Evolutionary conservation across 2,797 vertebrate species (phyloP).

Genomic region (Odontamblyopus lacepedii): DNA sequence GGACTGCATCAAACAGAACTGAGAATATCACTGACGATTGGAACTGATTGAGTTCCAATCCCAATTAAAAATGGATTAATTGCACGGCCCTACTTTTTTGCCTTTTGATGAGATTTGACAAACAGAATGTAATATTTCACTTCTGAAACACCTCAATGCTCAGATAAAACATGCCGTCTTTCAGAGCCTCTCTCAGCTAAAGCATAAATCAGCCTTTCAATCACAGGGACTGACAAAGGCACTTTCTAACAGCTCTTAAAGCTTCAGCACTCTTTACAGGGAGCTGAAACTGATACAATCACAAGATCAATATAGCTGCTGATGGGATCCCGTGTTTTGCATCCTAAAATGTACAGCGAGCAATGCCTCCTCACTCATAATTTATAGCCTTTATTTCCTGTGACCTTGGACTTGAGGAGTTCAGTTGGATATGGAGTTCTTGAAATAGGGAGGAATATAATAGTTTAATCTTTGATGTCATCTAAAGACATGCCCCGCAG

Average conservation of each 20-base stretch:
- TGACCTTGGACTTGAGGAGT: constrained; percentile 57
- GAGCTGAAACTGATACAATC: constrained; percentile 12
- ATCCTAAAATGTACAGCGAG: constrained; percentile 9
- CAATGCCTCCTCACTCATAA: constrained; percentile 7
- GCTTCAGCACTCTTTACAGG: neutral
- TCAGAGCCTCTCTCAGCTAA: constrained; percentile 31
- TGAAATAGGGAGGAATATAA: neutral
- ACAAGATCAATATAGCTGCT: constrained; percentile 17
- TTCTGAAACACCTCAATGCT: constrained; percentile 46
- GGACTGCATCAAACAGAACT: neutral
- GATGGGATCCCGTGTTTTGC: constrained; percentile 17
- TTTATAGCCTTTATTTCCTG: constrained; percentile 17
- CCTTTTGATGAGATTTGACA: neutral
- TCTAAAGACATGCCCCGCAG: constrained; percentile 48
- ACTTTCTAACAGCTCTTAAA: constrained; percentile 19
- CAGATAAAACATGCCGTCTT: constrained; percentile 42
- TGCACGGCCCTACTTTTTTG: no score
- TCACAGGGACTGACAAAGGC: constrained; percentile 12
- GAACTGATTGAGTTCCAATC: no score
- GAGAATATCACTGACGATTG: neutral
- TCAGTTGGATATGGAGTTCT: constrained; percentile 4
- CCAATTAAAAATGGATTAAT: neutral
- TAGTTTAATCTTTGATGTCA: neutral
- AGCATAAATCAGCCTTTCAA: constrained; percentile 39
- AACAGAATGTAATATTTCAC: constrained; percentile 25